Evolutionary conservation across 2,113 vertebrate species (phyloP).

Genomic region (Accipiter virgatus): DNA sequence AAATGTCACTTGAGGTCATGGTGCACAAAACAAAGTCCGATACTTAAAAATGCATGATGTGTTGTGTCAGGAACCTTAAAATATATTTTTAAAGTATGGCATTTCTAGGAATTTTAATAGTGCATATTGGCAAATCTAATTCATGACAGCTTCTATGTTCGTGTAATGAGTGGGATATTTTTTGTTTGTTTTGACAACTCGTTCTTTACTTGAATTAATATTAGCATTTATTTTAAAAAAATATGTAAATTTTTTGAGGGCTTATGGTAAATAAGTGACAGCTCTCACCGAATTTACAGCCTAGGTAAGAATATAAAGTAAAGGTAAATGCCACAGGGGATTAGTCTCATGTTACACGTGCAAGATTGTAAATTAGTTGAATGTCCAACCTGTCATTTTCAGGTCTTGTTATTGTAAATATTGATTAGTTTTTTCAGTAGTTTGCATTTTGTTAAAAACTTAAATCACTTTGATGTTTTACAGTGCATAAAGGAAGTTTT

Average conservation of each 20-base stretch:
- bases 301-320: not conserved
- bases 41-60: not conserved
- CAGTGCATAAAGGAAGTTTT: not conserved
- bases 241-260: not conserved
- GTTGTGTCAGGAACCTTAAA: not conserved
- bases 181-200: conserved; percentile 39
- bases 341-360: not conserved
- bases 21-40: not conserved
- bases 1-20: not conserved
- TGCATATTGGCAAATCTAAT: not conserved
- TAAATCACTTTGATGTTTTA: not conserved
- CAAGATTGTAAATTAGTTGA: not conserved
- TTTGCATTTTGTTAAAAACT: not conserved
- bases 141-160: not conserved
- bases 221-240: not conserved
- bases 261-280: not conserved
- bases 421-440: not conserved
- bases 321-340: not conserved
- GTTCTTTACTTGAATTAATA: not conserved
- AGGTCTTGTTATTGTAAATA: not conserved
- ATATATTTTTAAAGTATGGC: not conserved
- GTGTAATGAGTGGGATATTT: not conserved
- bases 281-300: not conserved
- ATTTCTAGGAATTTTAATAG: not conserved
- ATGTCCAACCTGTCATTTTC: not conserved